These are phyloP conservation scores for Aphelenchoides besseyi DNA, from an alignment of 1,140 invertebrate genomes.

Conservation along the genomic window DNA sequence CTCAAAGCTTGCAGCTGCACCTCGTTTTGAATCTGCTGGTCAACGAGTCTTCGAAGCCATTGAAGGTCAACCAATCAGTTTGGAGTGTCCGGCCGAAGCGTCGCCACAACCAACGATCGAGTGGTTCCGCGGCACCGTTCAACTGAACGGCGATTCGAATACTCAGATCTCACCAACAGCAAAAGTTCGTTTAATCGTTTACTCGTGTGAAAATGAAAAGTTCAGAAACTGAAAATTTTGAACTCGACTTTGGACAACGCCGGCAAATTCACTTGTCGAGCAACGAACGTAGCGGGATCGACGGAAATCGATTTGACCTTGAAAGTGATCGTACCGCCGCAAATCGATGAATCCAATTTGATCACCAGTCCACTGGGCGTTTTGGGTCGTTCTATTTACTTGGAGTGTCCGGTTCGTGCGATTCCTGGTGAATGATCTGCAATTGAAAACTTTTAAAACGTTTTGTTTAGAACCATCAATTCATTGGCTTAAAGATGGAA, in stretches of 20 bases:
- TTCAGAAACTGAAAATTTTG: constrained; percentile 60
- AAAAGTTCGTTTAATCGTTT: too few relatives aligned
- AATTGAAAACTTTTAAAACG: constrained; percentile 21
- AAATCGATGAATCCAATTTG: constrained; percentile 66
- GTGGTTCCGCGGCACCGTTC: constrained; percentile 53
- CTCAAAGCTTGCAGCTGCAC: constrained; percentile 63
- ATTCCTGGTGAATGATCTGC: constrained; percentile 25
- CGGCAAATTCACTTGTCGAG: constrained; percentile 65
- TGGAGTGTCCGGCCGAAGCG: constrained; percentile 57
- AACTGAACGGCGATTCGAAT: constrained; percentile 44
- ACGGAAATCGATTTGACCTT: constrained; percentile 63
- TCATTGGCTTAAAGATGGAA: constrained; percentile 63
- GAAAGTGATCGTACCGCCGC: constrained; percentile 64
- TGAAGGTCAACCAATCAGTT: constrained; percentile 35
- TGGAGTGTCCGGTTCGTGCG: constrained; percentile 66
- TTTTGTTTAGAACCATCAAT: constrained; percentile 61
- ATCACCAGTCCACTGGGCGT: constrained; percentile 61
- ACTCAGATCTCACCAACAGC: constrained; percentile 46
- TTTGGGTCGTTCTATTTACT: constrained; percentile 62
- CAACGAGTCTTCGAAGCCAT: constrained; percentile 55
- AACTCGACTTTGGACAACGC: constrained; percentile 56
- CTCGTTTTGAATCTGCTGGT: constrained; percentile 57
- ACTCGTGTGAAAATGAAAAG: constrained; percentile 3
- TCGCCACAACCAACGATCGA: constrained; percentile 35
- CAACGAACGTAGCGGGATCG: constrained; percentile 64